phyloP scores from a whole-genome alignment of 2,113 vertebrate species.

The Odocoileus virginianus region DNA sequence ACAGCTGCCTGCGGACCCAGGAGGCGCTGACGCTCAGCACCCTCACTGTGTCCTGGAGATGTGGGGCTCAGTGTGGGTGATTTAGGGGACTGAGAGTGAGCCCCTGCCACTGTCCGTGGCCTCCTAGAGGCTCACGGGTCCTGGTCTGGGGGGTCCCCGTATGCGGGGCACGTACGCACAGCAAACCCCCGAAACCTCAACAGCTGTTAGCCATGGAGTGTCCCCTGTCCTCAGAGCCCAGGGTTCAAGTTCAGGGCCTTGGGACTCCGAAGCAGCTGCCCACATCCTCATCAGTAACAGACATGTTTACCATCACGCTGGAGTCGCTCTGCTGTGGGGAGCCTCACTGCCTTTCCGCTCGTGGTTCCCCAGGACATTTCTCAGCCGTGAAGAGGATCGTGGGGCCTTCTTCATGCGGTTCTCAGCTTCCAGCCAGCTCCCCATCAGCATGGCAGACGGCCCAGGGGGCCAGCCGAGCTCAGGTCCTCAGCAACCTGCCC shows the following conservation, averaged over 20 bases:
- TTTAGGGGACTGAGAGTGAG: accelerated
- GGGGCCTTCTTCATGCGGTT: accelerated
- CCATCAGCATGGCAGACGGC: accelerated
- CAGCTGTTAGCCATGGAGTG: accelerated
- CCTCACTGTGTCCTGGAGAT: background rate
- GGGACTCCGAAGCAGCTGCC: background rate
- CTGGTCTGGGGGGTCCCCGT: accelerated
- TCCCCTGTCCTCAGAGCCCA: background rate
- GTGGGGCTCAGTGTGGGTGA: accelerated
- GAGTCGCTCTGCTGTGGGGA: accelerated
- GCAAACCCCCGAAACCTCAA: accelerated
- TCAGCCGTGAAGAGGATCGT: accelerated
- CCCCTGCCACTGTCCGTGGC: background rate
- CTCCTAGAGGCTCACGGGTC: background rate
- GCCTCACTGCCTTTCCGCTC: too few relatives aligned
- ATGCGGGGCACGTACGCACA: accelerated
- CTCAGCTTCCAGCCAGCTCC: background rate
- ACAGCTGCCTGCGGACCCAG: background rate
- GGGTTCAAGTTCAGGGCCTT: background rate
- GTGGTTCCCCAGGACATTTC: accelerated
- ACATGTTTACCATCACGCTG: accelerated
- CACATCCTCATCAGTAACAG: accelerated
- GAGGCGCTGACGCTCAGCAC: accelerated
- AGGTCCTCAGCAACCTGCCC: background rate
- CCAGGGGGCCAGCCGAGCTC: background rate